Evolutionary conservation across 2,888 invertebrate species (phyloP), one percentile per base, ranked within the genome.

Genomic region (Eudemis profundana): DNA sequence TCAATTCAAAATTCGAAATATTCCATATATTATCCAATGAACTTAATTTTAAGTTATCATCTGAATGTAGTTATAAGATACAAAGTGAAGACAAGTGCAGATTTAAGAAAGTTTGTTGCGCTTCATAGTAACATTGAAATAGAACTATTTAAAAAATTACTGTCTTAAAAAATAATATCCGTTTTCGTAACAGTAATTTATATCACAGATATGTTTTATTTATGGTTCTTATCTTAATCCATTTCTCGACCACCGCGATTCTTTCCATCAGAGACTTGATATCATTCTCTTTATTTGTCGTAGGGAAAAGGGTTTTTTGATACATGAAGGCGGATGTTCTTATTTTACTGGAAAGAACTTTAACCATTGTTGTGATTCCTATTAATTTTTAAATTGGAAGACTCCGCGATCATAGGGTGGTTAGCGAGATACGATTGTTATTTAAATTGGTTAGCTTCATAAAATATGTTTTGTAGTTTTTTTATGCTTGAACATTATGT

Each of bases 351-450:
- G 44, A 57, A 57, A 64, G 44, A 57, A 29, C 7, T 29, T 7
- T 7, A 10, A 15, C 62, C 40, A 36, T 64, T 57, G 57, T 64
- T 54, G 54, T 62, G 27, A n/a, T 49, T 56, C n/a, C 21, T 36
- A 36, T 51, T 15, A 36, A 50, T 57, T 36, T 56, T 54, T 4
- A 42, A 42, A 56, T 56, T 27, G 17, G 42, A 56, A 40, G 42
- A 42, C n/a, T 29, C 19, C 12, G 23, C 14, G 54, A 54, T 44
- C 14, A 23, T 5, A 17, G 10, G n/a, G 14, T 8, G 36, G 33
- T 38, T 36, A 17, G 36, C 3, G 46, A 29, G 57, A 64, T 51
- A 44, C 17, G 44, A 19, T 36, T 57, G 50, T 57, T 51, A 64
- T 64, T 64, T 17, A 44, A 64, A 64, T 57, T 40, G 15, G 17